phyloP scores from a whole-genome alignment of 1,140 invertebrate genomes.

The Achatina immaculata region DNA sequence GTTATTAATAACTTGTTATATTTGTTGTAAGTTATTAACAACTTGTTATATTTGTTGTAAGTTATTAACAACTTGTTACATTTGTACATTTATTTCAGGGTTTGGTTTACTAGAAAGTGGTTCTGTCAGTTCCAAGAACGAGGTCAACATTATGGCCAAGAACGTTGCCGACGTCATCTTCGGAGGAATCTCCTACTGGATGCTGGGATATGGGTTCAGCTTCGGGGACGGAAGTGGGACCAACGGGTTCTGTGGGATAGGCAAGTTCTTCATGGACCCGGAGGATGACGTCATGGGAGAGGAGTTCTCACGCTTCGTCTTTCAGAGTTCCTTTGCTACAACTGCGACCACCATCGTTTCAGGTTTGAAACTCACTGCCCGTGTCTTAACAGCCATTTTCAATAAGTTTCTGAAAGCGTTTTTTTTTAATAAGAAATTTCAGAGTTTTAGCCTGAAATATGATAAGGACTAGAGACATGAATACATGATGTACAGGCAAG shows the following conservation, averaged over 20 bases:
- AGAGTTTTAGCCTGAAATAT: too few species aligned
- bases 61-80: too few species aligned
- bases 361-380: slow-evolving; percentile 65
- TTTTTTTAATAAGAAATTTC: too few species aligned
- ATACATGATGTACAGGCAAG: too few species aligned
- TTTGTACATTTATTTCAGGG: slow-evolving; percentile 64
- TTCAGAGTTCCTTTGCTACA: slow-evolving; percentile 65
- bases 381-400: too few species aligned
- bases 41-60: too few species aligned
- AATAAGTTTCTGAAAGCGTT: too few species aligned
- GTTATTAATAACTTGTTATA: too few species aligned
- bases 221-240: slow-evolving; percentile 78
- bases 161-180: slow-evolving; percentile 81
- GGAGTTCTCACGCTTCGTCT: slow-evolving; percentile 66
- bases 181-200: slow-evolving; percentile 93
- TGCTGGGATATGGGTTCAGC: slow-evolving; percentile 91
- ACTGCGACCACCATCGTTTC: slow-evolving; percentile 65
- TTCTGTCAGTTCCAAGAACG: slow-evolving; percentile 74
- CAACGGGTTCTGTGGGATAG: slow-evolving; percentile 80
- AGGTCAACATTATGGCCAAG: slow-evolving; percentile 76
- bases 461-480: too few species aligned
- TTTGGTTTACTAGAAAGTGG: slow-evolving; percentile 76
- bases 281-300: slow-evolving; percentile 62
- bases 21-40: too few species aligned
- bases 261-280: slow-evolving; percentile 73